phyloP scores from a whole-genome alignment of 1,140 invertebrate species.

The Portunus trituberculatus region DNA sequence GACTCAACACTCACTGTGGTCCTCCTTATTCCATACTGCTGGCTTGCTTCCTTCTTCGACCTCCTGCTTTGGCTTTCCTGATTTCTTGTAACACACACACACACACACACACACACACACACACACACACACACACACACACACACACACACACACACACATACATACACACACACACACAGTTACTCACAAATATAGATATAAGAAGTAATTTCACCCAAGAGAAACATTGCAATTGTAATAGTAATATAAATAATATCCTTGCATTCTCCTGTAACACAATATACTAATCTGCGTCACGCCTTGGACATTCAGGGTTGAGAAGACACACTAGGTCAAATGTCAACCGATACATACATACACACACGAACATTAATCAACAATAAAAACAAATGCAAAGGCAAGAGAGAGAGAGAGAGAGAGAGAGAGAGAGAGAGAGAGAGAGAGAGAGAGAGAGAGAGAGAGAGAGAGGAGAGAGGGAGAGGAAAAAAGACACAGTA shows the following conservation, averaged over 20 bases:
- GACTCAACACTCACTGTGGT: background rate
- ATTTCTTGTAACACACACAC: no score
- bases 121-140: slow-evolving; percentile 41
- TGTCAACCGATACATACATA: background rate
- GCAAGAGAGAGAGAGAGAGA: background rate
- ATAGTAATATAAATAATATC: background rate
- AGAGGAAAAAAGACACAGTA: background rate
- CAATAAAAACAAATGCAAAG: background rate
- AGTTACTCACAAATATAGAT: background rate
- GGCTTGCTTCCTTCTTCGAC: no score
- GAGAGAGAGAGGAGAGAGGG: background rate
- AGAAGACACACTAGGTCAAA: background rate
- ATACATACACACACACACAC: background rate
- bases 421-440: background rate
- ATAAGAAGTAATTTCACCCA: background rate
- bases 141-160: slow-evolving; percentile 35
- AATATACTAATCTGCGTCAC: background rate
- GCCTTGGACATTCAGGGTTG: background rate
- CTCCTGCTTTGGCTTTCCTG: no score
- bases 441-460: background rate
- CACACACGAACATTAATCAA: background rate
- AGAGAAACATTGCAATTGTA: background rate
- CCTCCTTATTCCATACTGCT: no score
- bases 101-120: slow-evolving; percentile 30
- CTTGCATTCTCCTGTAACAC: background rate